These are phyloP conservation scores for Orbicella faveolata DNA, from an alignment of 64 coral and sea anemone genomes.

Conservation along the genomic window DNA sequence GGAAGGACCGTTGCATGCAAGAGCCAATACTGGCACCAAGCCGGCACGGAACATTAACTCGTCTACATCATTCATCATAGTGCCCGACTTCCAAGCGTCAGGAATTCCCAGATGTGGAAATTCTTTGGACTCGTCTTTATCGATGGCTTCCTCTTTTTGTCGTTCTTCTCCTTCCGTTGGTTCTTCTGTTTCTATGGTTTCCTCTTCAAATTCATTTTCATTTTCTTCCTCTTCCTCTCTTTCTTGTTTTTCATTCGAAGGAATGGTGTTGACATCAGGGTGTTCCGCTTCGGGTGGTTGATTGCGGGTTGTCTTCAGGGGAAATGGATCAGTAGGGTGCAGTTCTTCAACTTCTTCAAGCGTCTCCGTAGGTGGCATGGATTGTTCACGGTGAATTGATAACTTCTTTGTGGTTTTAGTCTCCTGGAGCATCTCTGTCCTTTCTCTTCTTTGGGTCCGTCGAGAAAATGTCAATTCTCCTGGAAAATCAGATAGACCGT, in stretches of 20 bases:
- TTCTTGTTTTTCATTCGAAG: neutral
- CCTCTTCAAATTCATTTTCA: constrained; percentile 11
- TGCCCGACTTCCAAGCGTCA: neutral
- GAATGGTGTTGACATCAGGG: neutral
- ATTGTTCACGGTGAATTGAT: neutral
- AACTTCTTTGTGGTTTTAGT: neutral
- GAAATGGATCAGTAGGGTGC: neutral
- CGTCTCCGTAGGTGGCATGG: neutral
- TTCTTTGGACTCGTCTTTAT: neutral
- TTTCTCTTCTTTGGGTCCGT: neutral
- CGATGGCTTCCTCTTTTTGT: neutral
- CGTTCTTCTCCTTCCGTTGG: neutral
- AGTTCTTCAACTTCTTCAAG: neutral
- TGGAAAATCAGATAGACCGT: neutral
- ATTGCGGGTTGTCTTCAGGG: neutral
- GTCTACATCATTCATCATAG: neutral
- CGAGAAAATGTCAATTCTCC: neutral
- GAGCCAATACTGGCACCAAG: constrained; percentile 60
- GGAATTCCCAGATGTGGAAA: constrained; percentile 41
- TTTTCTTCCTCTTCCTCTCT: neutral
- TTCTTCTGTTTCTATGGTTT: neutral
- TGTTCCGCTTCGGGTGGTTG: neutral
- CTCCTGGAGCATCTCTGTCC: neutral
- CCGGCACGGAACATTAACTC: neutral
- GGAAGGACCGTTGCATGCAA: constrained; percentile 73